These are phyloP conservation scores for Mixornis gularis DNA, from an alignment of 2,113 vertebrate species.

Conservation along the genomic window DNA sequence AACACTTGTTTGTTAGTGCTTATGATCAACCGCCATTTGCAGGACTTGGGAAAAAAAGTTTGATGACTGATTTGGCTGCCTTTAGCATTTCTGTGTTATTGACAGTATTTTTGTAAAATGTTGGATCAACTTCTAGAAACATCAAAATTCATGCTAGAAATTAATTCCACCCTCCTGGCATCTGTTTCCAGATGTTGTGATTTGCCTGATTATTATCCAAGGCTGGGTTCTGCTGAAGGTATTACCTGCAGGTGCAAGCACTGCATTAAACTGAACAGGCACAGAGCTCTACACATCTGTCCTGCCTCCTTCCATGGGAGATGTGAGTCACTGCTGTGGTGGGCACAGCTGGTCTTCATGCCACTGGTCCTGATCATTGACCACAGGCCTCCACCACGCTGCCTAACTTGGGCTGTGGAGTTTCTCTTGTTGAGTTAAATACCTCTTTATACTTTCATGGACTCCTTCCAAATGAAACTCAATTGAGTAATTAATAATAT, in stretches of 20 bases:
- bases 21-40: background rate
- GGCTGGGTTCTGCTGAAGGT: background rate
- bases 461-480: background rate
- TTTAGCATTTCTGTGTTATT: background rate
- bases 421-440: background rate
- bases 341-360: background rate
- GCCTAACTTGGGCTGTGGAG: background rate
- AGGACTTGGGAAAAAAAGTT: background rate
- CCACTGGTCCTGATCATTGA: rapidly evolving
- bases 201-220: background rate
- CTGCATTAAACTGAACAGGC: background rate
- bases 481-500: background rate
- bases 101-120: background rate
- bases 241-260: background rate
- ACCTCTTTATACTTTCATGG: background rate
- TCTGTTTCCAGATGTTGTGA: background rate
- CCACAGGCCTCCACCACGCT: background rate
- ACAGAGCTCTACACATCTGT: rapidly evolving
- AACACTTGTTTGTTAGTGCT: background rate
- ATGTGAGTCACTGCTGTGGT: background rate
- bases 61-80: background rate
- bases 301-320: background rate
- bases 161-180: background rate
- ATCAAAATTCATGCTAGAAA: background rate
- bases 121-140: background rate